Base-by-base conservation (phyloP, 1,140 invertebrate genomes). In the Sitodiplosis mosellana region DNA sequence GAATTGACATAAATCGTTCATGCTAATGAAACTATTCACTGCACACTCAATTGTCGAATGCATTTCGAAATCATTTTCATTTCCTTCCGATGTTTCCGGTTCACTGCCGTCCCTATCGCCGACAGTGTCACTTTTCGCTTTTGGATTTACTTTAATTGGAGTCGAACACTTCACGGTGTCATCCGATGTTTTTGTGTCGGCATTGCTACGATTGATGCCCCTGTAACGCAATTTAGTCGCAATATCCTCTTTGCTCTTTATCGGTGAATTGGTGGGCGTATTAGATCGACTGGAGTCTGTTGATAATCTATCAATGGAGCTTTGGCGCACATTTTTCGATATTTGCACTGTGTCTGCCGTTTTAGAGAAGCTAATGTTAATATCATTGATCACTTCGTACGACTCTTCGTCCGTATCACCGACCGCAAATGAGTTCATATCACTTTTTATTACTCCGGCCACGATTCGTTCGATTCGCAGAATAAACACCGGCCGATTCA, bases 1-100 rank as follows among this genome's bases (percentile, higher is more conserved):
- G 66, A 75, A 91, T 46, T 69, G 73, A 51, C 78, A 80, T 47
- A 80, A 74, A 55, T 91, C 85, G 47, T 87, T 66, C 56, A 64
- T 63, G 33, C 60, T 55, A 19, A 63, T 75, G 51, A 87, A 85
- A 0, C 70, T 62, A 33, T 86, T 77, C 12, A 84, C 63, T 59
- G 65, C 59, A 51, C 59, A 63, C 21, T 64, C 61, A 18, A 63
- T 54, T 2, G 60, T 64, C 1, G 61, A 62, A 48, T 64, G 62
- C 48, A 63, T 61, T 51, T 59, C 61, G 20, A 60, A 53, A 38
- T 59, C 52, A 48, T 59, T 53, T 48, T 61, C 56, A 12, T 59
- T 53, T 12, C 14, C 19, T 48, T 51, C 22, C 36, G 36, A 34
- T 8, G 8, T 10, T 8, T 15, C 38, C 17, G 38, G 10, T 10